Evolutionary conservation across 2,888 invertebrate species (phyloP), one percentile per base, ranked within the genome.

Genomic region (Allacma fusca): DNA sequence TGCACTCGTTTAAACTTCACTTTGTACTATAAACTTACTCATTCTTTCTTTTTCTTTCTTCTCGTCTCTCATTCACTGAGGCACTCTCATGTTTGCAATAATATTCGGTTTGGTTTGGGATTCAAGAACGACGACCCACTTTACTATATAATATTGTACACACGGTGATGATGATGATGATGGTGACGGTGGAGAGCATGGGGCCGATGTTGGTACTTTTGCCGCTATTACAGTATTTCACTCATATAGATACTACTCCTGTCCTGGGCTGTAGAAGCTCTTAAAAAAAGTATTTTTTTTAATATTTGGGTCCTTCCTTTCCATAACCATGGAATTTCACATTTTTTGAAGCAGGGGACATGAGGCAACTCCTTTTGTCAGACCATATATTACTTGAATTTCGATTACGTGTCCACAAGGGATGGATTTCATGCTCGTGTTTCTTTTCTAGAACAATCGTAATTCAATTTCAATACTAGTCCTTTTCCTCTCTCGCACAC

Each of bases 51-150:
- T 50, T 50, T 50, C 50, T 16, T 50, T 50, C 50, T 50, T 50
- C 19, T 50, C 50, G 5, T 34, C 34, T 34, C 34, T 34, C 34
- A 34, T 9, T 34, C 34, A 34, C 34, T 34, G 7, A 50, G 7
- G 13, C 34, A 69, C 40, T 76, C 76, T 74, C 50, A n/a, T 73
- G 24, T 76, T 76, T 76, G 19, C 44, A 59, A 40, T 76, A 69
- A 70, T 62, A 76, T 70, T 76, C 70, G 69, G 64, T 76, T 70
- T 28, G 76, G 76, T 76, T 69, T 24, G 75, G 68, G 34, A 23
- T 76, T 64, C 76, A 76, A 64, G 76, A 69, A 70, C 70, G 59
- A 40, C 76, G 76, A 76, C 76, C 76, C 76, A 76, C 70, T 76
- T 76, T 76, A 43, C 26, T 62, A 62, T 13, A 62, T 9, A 24